These are phyloP conservation scores for Lepus europaeus DNA, from an alignment of 2,113 vertebrate species.

Conservation along the genomic window DNA sequence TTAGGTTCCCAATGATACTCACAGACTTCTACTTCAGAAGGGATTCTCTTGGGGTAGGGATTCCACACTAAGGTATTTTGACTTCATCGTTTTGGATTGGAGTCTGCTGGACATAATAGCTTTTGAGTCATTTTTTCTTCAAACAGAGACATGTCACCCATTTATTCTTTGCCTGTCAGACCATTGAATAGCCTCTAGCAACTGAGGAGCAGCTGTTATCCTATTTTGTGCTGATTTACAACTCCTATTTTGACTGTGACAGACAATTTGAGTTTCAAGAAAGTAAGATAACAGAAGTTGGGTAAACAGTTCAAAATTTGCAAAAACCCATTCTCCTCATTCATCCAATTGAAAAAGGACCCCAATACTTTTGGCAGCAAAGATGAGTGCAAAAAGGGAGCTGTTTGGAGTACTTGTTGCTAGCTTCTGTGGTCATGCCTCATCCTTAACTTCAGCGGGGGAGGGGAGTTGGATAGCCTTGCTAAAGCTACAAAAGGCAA, in stretches of 20 bases:
- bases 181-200: background rate
- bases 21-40: background rate
- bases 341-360: background rate
- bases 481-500: background rate
- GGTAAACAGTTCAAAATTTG: background rate
- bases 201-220: conserved; percentile 6
- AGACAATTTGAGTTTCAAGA: background rate
- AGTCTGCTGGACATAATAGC: background rate
- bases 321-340: background rate
- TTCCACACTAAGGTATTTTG: background rate
- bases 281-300: background rate
- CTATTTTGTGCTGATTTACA: conserved; percentile 42
- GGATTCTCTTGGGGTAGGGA: background rate
- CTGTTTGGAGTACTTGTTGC: background rate
- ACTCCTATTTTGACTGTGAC: conserved; percentile 12
- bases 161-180: background rate
- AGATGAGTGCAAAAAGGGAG: background rate
- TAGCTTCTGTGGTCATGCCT: background rate
- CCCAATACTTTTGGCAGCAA: background rate
- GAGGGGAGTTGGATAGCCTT: background rate
- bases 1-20: background rate
- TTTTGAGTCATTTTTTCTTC: background rate
- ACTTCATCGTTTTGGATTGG: background rate
- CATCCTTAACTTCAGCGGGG: background rate
- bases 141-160: background rate